phyloP scores from a whole-genome alignment of 2,797 vertebrate species.

The Labeo calbasu region DNA sequence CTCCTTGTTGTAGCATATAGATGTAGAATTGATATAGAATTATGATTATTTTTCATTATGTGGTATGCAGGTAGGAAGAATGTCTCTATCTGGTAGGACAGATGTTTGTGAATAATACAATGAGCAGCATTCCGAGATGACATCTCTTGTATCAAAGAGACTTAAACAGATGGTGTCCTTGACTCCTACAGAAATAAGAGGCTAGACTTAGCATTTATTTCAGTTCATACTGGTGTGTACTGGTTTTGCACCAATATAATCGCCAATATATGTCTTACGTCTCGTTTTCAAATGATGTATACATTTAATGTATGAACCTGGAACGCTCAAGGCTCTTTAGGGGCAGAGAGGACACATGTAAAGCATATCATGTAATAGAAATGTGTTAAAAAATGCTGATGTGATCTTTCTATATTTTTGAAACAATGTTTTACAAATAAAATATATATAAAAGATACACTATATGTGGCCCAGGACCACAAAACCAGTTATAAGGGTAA shows the following conservation, averaged over 20 bases:
- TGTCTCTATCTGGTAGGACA: not conserved
- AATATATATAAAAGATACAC: not conserved
- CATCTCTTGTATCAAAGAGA: not conserved
- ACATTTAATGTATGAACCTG: not conserved
- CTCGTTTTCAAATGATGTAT: not conserved
- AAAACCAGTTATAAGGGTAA: no score
- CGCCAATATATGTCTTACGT: not conserved
- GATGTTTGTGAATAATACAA: slow-evolving; percentile 15
- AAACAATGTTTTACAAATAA: not conserved
- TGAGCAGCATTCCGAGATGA: not conserved
- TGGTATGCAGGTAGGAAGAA: not conserved
- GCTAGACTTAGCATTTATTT: not conserved
- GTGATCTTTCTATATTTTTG: not conserved
- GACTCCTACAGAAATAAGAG: not conserved
- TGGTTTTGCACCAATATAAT: not conserved
- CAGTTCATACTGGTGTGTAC: not conserved
- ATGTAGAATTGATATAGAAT: not conserved
- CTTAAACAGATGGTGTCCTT: not conserved
- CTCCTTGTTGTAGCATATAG: not conserved
- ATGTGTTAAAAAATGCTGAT: not conserved
- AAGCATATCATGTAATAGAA: no score
- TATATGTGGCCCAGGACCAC: not conserved
- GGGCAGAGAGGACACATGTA: not conserved
- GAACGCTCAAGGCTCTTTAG: not conserved
- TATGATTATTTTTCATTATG: not conserved